Percentiles rank a stretch among this genome's conserved stretches.
Conservation (phyloP, 2,888 invertebrate species). For the Auanema sp. region DNA sequence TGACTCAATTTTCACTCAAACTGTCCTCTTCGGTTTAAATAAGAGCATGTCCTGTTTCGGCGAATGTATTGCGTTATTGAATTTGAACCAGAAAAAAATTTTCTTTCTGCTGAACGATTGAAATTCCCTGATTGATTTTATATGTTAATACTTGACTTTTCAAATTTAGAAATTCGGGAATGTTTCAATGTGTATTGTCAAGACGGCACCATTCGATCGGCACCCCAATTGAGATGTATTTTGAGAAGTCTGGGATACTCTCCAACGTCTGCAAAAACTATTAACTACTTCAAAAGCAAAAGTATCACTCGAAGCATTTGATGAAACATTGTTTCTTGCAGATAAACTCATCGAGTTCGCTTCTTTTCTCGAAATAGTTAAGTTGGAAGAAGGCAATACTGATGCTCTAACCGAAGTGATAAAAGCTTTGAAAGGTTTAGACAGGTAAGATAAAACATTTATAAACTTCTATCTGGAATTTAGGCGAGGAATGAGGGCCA, state of each 20-base stretch:
- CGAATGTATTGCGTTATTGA: neutral
- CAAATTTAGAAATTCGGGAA: constrained; percentile 37
- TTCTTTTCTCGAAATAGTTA: constrained; percentile 35
- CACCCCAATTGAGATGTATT: constrained; percentile 38
- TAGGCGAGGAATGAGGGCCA: constrained; percentile 27
- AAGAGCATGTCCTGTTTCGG: neutral
- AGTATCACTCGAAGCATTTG: constrained; percentile 11
- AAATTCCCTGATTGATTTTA: too few relatives aligned
- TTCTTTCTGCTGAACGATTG: neutral
- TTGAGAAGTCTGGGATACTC: constrained; percentile 40
- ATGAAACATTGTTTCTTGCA: constrained; percentile 14
- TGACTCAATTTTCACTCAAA: constrained; percentile 4
- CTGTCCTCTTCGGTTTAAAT: constrained; percentile 1
- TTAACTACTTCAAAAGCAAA: constrained; percentile 28
- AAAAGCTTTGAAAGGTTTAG: constrained; percentile 38
- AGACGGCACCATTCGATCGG: constrained; percentile 26
- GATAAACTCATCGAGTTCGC: constrained; percentile 39
- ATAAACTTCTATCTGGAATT: neutral
- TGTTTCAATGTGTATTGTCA: constrained; percentile 42
- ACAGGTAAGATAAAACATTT: constrained; percentile 20
- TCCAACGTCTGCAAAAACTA: constrained; percentile 33
- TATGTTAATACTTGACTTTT: too few relatives aligned
- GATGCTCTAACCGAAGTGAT: constrained; percentile 42
- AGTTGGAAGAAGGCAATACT: constrained; percentile 34
- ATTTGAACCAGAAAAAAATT: neutral